Percentiles rank a stretch among this genome's conserved stretches.
Conservation (phyloP, 92 coral and sea anemone species). For the Pocillopora grandis region DNA sequence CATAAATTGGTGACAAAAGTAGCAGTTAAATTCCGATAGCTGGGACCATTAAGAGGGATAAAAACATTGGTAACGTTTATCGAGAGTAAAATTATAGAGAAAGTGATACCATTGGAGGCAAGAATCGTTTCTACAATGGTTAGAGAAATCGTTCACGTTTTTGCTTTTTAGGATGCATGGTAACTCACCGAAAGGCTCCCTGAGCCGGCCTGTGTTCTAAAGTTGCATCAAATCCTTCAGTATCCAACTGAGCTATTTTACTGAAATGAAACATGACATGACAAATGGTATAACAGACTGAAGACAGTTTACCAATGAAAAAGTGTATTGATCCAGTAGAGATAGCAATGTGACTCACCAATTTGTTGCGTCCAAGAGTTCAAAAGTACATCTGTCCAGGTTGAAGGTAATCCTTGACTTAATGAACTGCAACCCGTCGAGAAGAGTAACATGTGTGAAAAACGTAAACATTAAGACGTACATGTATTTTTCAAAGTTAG, state of each 20-base stretch:
- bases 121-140: no score
- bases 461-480: no score
- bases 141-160: no score
- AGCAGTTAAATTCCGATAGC: no score
- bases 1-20: no score
- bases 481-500: no score
- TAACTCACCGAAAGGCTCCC: constrained; percentile 45
- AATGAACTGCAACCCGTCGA: constrained; percentile 34
- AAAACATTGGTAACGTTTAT: no score
- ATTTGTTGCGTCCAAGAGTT: constrained; percentile 50
- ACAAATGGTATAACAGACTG: background rate
- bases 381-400: constrained; percentile 55
- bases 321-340: background rate
- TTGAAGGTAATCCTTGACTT: constrained; percentile 63
- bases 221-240: constrained; percentile 67
- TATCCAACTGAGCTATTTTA: constrained; percentile 62
- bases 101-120: no score
- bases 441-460: background rate
- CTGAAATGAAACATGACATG: constrained; percentile 10
- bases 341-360: constrained; percentile 17
- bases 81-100: no score
- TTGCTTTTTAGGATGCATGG: background rate
- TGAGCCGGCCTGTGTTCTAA: constrained; percentile 70
- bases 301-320: background rate
- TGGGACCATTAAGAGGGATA: no score